A percentile compares a stretch with the other conserved stretches of the same genome.
Evolutionary conservation across 2,888 invertebrate species (phyloP).

Genomic region (Lottia scabra): DNA sequence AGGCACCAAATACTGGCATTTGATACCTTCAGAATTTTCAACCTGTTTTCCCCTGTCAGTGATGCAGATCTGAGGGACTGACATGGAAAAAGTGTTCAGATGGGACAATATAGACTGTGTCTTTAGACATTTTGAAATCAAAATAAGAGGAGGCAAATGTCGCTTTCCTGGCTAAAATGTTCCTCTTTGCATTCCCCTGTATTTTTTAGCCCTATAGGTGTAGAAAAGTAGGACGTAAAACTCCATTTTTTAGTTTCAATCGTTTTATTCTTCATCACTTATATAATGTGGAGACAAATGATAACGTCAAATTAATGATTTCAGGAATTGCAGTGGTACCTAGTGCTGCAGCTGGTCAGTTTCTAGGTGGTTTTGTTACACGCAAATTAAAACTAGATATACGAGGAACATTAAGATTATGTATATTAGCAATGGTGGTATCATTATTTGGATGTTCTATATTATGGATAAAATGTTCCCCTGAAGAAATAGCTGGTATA

Average conservation of each 20-base stretch:
- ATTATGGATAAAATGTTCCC: slow-evolving; percentile 52
- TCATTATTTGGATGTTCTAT: slow-evolving; percentile 38
- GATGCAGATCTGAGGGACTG: no score
- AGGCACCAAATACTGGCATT: no score
- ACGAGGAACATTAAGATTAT: slow-evolving; percentile 51
- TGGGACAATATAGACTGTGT: no score
- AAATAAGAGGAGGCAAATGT: no score
- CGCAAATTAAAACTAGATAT: slow-evolving; percentile 55
- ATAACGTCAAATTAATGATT: not conserved
- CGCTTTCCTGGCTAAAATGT: no score
- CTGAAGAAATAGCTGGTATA: slow-evolving; percentile 48
- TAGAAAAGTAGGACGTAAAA: no score
- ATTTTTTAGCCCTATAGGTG: no score
- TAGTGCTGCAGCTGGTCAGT: slow-evolving; percentile 61
- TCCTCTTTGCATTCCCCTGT: no score
- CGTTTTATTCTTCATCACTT: not conserved
- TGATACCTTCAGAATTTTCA: no score
- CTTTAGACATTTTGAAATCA: no score
- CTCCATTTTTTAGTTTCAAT: not conserved
- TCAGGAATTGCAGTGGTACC: slow-evolving; percentile 61
- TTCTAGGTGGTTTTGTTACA: slow-evolving; percentile 59
- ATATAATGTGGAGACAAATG: not conserved
- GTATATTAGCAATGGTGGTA: slow-evolving; percentile 44
- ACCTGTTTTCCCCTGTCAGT: no score
- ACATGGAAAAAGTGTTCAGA: no score